Conservation (phyloP, 2,888 invertebrate species). For the Hypselothyrea guttata region DNA sequence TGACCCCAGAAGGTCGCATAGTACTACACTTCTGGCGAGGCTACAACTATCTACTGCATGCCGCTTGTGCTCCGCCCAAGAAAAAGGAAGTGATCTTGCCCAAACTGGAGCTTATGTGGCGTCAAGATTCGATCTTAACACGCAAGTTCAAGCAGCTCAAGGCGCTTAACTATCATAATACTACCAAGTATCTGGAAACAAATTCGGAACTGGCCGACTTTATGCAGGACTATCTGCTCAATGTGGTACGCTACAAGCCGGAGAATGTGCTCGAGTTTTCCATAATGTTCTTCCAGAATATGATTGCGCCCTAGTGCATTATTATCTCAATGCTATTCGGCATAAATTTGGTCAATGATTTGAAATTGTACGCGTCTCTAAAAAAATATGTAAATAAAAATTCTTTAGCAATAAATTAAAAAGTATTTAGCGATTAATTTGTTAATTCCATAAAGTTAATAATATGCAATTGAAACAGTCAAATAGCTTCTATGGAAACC, state of each 20-base stretch:
- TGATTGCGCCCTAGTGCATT: conserved; percentile 21
- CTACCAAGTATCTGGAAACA: conserved; percentile 57
- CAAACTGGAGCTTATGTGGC: conserved; percentile 76
- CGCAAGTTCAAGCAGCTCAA: conserved; percentile 56
- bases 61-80: conserved; percentile 60
- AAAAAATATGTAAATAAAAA: too few species aligned
- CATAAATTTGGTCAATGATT: neutral
- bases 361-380: too few species aligned
- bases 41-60: conserved; percentile 74
- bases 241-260: conserved; percentile 77
- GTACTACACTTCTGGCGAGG: conserved; percentile 77
- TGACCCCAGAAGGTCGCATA: conserved; percentile 67
- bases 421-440: too few species aligned
- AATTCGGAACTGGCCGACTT: conserved; percentile 73
- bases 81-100: conserved; percentile 57
- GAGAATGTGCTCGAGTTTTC: conserved; percentile 73
- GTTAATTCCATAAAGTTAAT: too few species aligned
- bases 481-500: too few species aligned
- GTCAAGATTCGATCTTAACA: conserved; percentile 50
- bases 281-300: conserved; percentile 74
- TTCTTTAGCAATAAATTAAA: too few species aligned
- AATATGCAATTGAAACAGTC: too few species aligned
- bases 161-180: conserved; percentile 70
- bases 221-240: conserved; percentile 76
- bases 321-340: neutral